Base-by-base conservation (phyloP, 2,888 invertebrate genomes). In the Yponomeuta cagnagella region DNA sequence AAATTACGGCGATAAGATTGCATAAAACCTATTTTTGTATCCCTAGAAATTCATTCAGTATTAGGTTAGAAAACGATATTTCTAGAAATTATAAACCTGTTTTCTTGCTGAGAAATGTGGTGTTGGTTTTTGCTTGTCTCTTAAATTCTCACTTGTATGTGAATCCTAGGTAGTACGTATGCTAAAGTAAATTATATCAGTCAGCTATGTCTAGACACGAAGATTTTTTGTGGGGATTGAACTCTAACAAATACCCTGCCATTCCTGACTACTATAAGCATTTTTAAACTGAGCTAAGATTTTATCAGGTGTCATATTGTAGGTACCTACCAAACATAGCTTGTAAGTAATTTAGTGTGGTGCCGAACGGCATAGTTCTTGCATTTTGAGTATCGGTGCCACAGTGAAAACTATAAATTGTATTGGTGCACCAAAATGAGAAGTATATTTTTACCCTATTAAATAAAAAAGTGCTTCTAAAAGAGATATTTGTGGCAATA, bases 391-490 rank as follows among this genome's bases (percentile, higher is more conserved):
- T 4, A 5, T 58, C 12, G 52, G 12, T 58, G 52, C 15, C 52
- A 15, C 12, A 58, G 52, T 15, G 52, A 58, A 58, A 15, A 12
- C 15, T 58, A 58, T 43, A 43, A 43, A 8, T 43, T 43, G 6
- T 43, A 83, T 82, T 75, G 81, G 81, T 83, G 86, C 87, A 88
- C 82, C 80, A 80, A 84, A 80, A 82, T 77, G 82, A 82, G 82
- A 79, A 82, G 80, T 89, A 89, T 90, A 89, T 90, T 90, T 89
- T 63, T 30, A 48, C 52, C 52, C 31, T 64, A 64, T 30, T 64
- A 30, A 64, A n/a, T 43, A 43, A 64, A 30, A 68, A 68, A 52
- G 68, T 68, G 68, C 48, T 68, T 68, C 37, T 30, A 68, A 30
- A 68, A 68, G 43, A 68, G 23, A 68, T 30, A 69, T 33, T 15